phyloP scores from a whole-genome alignment of 2,113 vertebrate species.

The Vombatus ursinus region DNA sequence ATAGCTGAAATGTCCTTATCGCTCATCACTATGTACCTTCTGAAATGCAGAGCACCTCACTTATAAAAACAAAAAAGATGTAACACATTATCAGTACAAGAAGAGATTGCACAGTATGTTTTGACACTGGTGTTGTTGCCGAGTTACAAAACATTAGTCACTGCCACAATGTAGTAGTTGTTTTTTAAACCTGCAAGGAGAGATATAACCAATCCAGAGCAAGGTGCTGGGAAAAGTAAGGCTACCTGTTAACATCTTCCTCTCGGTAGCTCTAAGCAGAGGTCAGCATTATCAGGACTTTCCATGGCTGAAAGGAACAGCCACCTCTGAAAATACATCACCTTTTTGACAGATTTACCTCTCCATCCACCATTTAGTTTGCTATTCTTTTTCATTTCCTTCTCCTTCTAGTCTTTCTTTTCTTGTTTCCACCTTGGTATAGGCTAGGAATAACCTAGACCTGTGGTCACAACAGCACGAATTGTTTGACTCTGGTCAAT shows the following conservation, averaged over 20 bases:
- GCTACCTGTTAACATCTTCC: constrained; percentile 13
- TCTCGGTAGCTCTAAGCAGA: constrained; percentile 21
- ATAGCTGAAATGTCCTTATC: constrained; percentile 65
- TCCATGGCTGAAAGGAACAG: constrained; percentile 17
- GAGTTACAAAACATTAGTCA: constrained; percentile 42
- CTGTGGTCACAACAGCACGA: not conserved
- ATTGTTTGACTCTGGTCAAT: constrained; percentile 7
- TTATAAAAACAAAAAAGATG: constrained; percentile 60
- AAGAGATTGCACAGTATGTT: constrained; percentile 26
- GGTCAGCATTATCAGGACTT: not conserved
- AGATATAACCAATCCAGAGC: constrained; percentile 29
- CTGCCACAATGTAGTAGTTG: constrained; percentile 7
- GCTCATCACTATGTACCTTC: constrained; percentile 60
- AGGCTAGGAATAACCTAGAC: constrained; percentile 1
- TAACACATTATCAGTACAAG: constrained; percentile 57
- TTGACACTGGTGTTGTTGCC: constrained; percentile 22
- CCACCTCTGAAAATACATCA: not conserved
- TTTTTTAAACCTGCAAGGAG: constrained; percentile 39
- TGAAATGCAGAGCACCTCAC: constrained; percentile 56
- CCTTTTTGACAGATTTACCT: not conserved
- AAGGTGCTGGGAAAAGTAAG: constrained; percentile 15
- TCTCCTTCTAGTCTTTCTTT: not conserved
- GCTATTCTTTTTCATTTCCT: not conserved
- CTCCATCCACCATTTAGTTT: not conserved
- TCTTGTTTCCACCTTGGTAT: constrained; percentile 19